Evolutionary conservation across 2,888 invertebrate genomes (phyloP), one percentile per base, ranked within the genome.

Genomic region (Melipona bicolor): DNA sequence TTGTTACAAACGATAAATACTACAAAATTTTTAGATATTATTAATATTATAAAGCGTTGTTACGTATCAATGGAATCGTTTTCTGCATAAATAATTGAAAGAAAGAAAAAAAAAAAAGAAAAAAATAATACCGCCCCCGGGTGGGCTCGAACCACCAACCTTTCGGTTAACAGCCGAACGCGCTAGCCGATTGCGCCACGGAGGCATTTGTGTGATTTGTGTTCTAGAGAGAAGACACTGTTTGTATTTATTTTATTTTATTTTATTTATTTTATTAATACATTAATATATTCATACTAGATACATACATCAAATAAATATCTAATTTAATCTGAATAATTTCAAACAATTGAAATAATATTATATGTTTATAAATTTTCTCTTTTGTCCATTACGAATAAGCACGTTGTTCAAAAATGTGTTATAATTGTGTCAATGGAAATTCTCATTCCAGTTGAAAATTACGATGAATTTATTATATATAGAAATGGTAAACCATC

Each of bases 121-220:
- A 43, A 5, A 88, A 96, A 95, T 93, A 91, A 79, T 74, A 73
- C 0, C 97, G 97, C 97, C 97, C 97, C 97, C 97, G 97, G 98
- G 98, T 98, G 98, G 98, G 97, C 97, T 98, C 97, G 98, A 98
- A 98, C 98, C 98, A 98, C 98, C 98, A 98, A 98, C 98, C 98
- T 98, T 98, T 98, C 98, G 98, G 98, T 98, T 98, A 98, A 98
- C 98, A 98, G 98, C 98, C 98, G 98, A 98, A 98, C 98, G 98
- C 98, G 98, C 98, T 98, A 98, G 96, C 98, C 98, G 94, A 97
- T 98, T 98, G 97, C 97, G 98, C 98, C 98, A 98, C 98, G 97
- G 49, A 61, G 61, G 49, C 61, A n/a, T 4, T 59, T 59, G 15
- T 2, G 1, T 0, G 5, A 2, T 15, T 0, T 4, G 13, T 59